phyloP scores from a whole-genome alignment of 1,140 invertebrate genomes.

The Mamestra configurata region DNA sequence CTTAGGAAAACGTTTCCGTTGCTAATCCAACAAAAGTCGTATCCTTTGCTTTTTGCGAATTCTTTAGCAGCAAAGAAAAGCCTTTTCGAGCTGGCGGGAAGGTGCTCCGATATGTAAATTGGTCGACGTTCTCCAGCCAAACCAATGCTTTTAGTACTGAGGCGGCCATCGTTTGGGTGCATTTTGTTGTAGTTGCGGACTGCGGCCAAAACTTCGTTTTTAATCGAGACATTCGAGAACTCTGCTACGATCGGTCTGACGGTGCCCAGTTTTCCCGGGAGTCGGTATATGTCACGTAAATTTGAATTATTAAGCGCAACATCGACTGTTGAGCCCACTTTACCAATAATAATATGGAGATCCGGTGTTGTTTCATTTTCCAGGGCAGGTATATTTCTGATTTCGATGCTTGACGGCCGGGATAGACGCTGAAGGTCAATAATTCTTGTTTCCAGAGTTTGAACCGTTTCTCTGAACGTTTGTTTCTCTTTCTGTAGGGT shows the following conservation, averaged over 20 bases:
- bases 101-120: background rate
- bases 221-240: background rate
- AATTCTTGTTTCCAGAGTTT: background rate
- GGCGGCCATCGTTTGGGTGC: background rate
- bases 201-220: background rate
- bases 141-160: background rate
- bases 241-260: background rate
- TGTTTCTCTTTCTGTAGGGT: background rate
- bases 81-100: background rate
- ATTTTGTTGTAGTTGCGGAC: background rate
- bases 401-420: background rate
- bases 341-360: background rate
- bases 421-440: background rate
- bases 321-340: background rate
- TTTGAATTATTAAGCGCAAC: background rate
- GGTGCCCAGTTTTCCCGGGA: constrained; percentile 2
- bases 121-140: background rate
- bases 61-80: background rate
- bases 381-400: background rate
- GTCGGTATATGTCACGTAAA: background rate
- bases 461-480: background rate
- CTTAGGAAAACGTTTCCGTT: background rate
- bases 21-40: background rate
- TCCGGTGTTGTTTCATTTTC: background rate
- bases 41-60: background rate